phyloP scores from a whole-genome alignment of 2,888 invertebrate species.

The Auanema sp. region DNA sequence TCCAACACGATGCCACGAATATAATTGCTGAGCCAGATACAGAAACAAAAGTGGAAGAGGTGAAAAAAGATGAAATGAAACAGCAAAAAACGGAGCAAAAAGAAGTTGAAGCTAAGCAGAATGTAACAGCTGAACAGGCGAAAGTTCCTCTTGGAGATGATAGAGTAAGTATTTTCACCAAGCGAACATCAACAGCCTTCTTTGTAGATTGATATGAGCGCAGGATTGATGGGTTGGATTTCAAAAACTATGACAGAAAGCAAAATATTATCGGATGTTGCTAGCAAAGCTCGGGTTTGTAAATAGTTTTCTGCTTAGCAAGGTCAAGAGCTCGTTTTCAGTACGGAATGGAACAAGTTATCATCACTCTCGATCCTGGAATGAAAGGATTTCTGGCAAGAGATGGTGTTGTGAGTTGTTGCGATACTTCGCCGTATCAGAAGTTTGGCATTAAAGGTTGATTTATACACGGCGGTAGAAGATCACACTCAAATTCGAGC shows the following conservation, averaged over 20 bases:
- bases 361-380: slow-evolving; percentile 45
- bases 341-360: slow-evolving; percentile 40
- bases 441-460: slow-evolving; percentile 4
- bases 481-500: slow-evolving; percentile 6
- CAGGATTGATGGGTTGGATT: slow-evolving; percentile 41
- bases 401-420: slow-evolving; percentile 28
- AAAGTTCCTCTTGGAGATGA: too few species aligned
- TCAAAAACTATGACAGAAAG: slow-evolving; percentile 39
- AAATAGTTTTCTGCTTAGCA: not conserved
- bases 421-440: not conserved
- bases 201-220: slow-evolving; percentile 33
- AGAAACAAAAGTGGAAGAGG: too few species aligned
- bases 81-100: too few species aligned
- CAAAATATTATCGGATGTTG: slow-evolving; percentile 34
- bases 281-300: slow-evolving; percentile 33
- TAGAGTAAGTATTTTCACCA: too few species aligned
- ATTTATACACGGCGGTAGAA: slow-evolving; percentile 5
- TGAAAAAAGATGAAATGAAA: too few species aligned
- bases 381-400: slow-evolving; percentile 42
- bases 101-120: too few species aligned
- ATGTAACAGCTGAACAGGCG: too few species aligned
- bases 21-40: too few species aligned
- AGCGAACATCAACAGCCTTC: too few species aligned
- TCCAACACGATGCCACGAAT: too few species aligned
- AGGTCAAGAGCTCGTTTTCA: not conserved